Conservation (phyloP, 1,140 invertebrate species). For the Pseudachorutes palmiensis region DNA sequence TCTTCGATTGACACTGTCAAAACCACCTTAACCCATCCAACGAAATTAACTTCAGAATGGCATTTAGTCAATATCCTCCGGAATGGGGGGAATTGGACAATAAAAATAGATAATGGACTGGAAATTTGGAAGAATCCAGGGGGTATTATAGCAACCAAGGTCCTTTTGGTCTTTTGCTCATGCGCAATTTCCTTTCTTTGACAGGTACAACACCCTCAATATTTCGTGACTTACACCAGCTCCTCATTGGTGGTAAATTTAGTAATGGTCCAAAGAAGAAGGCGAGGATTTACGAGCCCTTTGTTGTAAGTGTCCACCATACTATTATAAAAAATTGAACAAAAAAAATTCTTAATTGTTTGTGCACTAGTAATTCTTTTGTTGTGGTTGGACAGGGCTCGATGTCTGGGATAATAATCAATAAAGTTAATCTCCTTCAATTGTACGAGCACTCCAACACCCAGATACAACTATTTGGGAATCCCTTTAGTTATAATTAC, state of each 20-base stretch:
- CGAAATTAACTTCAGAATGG: neutral
- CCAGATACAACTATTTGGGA: neutral
- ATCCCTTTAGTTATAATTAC: conserved; percentile 4
- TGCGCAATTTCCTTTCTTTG: neutral
- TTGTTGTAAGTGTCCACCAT: conserved; percentile 7
- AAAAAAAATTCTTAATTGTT: neutral
- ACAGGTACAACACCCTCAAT: conserved; percentile 4
- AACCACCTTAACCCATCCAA: conserved; percentile 1
- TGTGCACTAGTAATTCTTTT: neutral
- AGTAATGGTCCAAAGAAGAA: conserved; percentile 8
- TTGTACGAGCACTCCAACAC: conserved; percentile 2
- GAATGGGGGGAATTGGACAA: conserved; percentile 6
- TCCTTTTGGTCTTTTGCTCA: no score
- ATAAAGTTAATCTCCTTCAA: conserved; percentile 5
- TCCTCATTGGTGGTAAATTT: conserved; percentile 6
- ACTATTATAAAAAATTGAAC: neutral
- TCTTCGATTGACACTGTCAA: conserved; percentile 1
- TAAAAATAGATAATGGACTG: conserved; percentile 4
- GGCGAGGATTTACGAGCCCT: conserved; percentile 2
- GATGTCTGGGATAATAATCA: conserved; percentile 9
- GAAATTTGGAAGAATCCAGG: conserved; percentile 11
- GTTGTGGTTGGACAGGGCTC: neutral
- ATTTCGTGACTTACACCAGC: neutral
- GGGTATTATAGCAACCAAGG: neutral
- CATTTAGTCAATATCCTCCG: conserved; percentile 7